Evolutionary conservation across 1,140 invertebrate species (phyloP), one percentile per base, ranked within the genome.

Genomic region (Drosophila setifemur): DNA sequence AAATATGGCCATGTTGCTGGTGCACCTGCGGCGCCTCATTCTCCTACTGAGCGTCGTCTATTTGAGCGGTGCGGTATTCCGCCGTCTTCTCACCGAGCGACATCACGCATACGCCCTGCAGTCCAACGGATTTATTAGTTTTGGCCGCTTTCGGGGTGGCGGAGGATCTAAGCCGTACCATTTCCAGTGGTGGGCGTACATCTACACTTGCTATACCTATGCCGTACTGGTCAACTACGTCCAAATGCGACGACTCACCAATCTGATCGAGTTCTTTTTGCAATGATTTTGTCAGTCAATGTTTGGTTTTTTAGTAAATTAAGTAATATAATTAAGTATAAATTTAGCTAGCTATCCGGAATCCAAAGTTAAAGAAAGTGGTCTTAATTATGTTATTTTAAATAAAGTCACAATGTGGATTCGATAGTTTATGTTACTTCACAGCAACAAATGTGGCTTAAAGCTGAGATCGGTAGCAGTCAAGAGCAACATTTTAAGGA

Each of bases 101-200:
- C 77, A 81, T 44, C 77, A 86, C 37, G 73, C 55, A 14, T 70
- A 88, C 58, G 23, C 67, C 43, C 28, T 83, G 54, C 79, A 85
- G 40, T 42, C 63, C 25, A 76, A 78, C 14, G 67, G 82, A 4
- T 53, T 60, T 23, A 53, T 43, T 11, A 31, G 53, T 1, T 49
- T 68, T 14, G 49, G 60, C 0, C 58, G 53, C 11, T 48, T 45
- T 1, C 31, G 40, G 1, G 37, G 33, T 0, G 28, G 43, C 21
- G 73, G 63, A 35, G 75, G 63, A 48, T 28, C 44, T n/a, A 76
- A 71, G 35, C 73, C 78, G 14, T 18, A 83, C 26, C 88, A 89
- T 50, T 88, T 89, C 48, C 88, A 89, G n/a, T 88, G 76, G 78
- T 89, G 88, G 88, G 88, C 88, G n/a, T 89, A 89, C 33, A 89